phyloP scores from a whole-genome alignment of 2,888 invertebrate species.

The Aleiodes testaceus region DNA sequence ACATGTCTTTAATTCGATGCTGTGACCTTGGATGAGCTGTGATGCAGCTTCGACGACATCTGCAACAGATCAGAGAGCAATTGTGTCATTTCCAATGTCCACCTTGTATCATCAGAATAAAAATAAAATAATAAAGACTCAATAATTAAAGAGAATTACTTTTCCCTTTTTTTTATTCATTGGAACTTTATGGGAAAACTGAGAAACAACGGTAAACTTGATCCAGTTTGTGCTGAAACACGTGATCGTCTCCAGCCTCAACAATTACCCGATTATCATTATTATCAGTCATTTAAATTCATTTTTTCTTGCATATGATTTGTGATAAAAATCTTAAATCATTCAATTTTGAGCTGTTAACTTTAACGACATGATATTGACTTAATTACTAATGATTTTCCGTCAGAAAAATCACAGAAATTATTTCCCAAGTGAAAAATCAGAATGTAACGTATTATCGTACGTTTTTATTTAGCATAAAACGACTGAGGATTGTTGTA shows the following conservation, averaged over 20 bases:
- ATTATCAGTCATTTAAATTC: conserved; percentile 11
- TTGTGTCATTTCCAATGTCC: conserved; percentile 23
- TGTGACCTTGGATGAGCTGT: conserved; percentile 49
- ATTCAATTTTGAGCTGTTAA: conserved; percentile 4
- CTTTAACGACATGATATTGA: conserved; percentile 10
- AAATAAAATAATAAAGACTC: not conserved
- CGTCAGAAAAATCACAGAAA: too few relatives aligned
- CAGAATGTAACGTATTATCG: too few relatives aligned
- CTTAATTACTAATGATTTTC: not conserved
- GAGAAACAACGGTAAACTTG: conserved; percentile 10
- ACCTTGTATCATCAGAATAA: not conserved
- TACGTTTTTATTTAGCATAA: too few relatives aligned
- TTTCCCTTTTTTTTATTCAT: not conserved
- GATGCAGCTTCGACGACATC: conserved; percentile 65
- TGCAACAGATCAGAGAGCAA: conserved; percentile 60
- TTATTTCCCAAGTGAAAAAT: too few relatives aligned
- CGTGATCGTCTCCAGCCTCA: conserved; percentile 7
- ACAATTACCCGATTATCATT: conserved; percentile 19
- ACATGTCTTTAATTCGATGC: conserved; percentile 36
- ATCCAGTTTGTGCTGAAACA: conserved; percentile 4
- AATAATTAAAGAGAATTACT: not conserved
- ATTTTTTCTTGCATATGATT: not conserved
- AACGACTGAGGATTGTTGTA: not conserved
- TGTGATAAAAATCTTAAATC: not conserved
- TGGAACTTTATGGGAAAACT: conserved; percentile 17